Base-by-base conservation (phyloP, 64 coral and sea anemone species). In the Dendrophyllia cribrosa region DNA sequence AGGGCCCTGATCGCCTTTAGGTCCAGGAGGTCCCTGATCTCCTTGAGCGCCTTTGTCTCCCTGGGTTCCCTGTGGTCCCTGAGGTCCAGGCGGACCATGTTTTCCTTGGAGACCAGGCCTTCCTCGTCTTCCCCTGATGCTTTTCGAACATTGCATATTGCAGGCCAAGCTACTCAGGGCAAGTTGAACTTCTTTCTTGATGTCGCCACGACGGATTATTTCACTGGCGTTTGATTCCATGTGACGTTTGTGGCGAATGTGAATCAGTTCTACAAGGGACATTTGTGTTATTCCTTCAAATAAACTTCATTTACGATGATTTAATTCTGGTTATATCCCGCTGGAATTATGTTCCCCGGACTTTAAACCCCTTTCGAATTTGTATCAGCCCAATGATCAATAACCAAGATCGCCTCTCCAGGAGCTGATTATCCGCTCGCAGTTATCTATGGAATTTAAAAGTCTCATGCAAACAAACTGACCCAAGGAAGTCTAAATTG, bases 1-100 rank as follows among this genome's bases (percentile, higher is more conserved):
- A 4, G 43, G 52, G 49, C 79, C 89, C 16, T 82, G 77, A 70
- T 68, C 74, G 47, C 89, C 89, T 70, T 20, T 71, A 17, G 89
- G 55, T 43, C 89, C 79, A 64, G 20, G 43, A 70, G 90, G 90
- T 19, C 90, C 90, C 19, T 58, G 46, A 76, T n/a, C 34, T 10
- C 90, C 90, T 26, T 59, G 70, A 5, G 26, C 6, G 51, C 80
- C 90, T 56, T 15, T 69, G 12, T 6, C n/a, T 59, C 89, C 89
- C 21, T 24, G 67, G 45, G 50, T 68, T 26, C 89, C 89, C 45
- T 24, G 67, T 48, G 25, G 79, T 25, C 89, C 89, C 0, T 3
- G 79, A 47, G 68, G 78, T 5, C 89, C 89, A 17, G 21, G 78
- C 3, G 89, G 89, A 23, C 89, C 86, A 72, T 88, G 86, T 46